These are phyloP conservation scores for Psammodynastes pulverulentus DNA, from an alignment of 2,113 vertebrate species.

Conservation along the genomic window DNA sequence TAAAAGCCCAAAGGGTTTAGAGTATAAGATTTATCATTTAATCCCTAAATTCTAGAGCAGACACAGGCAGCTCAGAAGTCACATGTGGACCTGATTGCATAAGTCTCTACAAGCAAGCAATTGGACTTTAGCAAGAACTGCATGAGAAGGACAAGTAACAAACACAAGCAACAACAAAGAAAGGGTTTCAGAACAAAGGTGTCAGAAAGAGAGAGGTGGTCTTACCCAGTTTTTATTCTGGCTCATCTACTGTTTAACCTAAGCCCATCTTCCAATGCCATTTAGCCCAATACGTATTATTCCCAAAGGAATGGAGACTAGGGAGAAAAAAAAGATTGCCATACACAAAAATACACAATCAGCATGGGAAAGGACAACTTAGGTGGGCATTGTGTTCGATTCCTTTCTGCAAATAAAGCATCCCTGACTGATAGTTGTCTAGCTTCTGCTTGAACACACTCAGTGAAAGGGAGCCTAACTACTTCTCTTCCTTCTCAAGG, in stretches of 20 bases:
- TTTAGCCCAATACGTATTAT: background rate
- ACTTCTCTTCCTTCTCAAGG: background rate
- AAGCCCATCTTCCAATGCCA: background rate
- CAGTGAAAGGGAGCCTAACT: background rate
- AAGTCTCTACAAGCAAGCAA: background rate
- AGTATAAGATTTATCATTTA: background rate
- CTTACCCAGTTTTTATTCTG: background rate
- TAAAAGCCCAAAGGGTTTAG: background rate
- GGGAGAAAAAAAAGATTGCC: background rate
- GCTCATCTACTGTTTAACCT: background rate
- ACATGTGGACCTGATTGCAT: background rate
- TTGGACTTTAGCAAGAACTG: background rate
- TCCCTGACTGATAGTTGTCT: background rate
- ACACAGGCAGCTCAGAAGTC: background rate
- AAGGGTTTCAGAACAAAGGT: background rate
- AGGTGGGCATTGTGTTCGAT: background rate
- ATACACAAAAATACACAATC: background rate
- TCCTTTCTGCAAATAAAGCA: background rate
- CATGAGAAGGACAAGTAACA: background rate
- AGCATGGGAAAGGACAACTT: background rate
- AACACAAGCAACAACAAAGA: background rate
- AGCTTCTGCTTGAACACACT: background rate
- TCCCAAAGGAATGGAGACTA: background rate
- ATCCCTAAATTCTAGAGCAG: background rate
- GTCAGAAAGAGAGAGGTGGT: background rate